A percentile compares a stretch with the other conserved stretches of the same genome.
phyloP scores from a whole-genome alignment of 2,888 invertebrate genomes.

The Corbicula japonica region DNA sequence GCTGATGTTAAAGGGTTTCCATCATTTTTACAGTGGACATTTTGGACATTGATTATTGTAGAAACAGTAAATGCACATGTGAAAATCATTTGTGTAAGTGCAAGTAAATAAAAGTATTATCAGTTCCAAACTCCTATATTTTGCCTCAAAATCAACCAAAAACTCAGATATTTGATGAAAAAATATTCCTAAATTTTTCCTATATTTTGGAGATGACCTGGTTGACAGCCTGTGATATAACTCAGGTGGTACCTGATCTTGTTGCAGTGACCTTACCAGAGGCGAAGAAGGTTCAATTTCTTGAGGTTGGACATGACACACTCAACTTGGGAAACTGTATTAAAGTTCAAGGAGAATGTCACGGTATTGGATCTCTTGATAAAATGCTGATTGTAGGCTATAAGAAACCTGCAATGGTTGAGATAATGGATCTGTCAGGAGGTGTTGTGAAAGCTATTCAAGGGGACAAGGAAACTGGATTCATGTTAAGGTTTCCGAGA shows the following conservation, averaged over 20 bases:
- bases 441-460: not conserved
- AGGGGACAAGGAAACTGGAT: not conserved
- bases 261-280: slow-evolving; percentile 10
- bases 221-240: too few species aligned
- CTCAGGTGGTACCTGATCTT: not conserved
- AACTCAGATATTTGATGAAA: too few species aligned
- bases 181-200: too few species aligned
- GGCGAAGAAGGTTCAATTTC: not conserved
- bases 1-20: too few species aligned
- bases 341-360: not conserved
- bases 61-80: too few species aligned
- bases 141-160: too few species aligned
- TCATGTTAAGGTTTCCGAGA: not conserved
- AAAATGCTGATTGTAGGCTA: slow-evolving; percentile 1
- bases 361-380: not conserved
- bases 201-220: too few species aligned
- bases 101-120: too few species aligned
- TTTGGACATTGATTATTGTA: too few species aligned
- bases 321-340: not conserved
- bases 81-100: too few species aligned
- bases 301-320: not conserved
- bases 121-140: too few species aligned
- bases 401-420: not conserved
- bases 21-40: too few species aligned
- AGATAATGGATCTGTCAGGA: not conserved